Conservation (phyloP, 1,140 invertebrate genomes). For the Apis laboriosa region DNA sequence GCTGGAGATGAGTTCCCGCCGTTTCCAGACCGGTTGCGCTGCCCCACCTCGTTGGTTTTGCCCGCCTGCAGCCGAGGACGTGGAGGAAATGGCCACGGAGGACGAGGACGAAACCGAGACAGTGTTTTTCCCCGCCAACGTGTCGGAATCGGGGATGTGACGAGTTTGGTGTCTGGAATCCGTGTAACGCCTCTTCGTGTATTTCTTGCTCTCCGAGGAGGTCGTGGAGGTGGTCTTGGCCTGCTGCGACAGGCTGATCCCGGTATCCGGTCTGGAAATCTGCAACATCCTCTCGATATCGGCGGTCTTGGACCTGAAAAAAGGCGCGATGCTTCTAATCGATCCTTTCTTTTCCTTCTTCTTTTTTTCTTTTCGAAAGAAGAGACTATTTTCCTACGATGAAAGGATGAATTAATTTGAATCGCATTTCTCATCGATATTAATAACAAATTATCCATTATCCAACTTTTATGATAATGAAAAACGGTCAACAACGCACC, state of each 20-base stretch:
- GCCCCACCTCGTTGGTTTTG: slow-evolving; percentile 73
- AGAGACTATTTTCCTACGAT: no score
- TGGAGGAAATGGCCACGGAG: slow-evolving; percentile 49
- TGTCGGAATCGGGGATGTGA: slow-evolving; percentile 83
- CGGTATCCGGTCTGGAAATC: slow-evolving; percentile 69
- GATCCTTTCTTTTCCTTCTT: neutral
- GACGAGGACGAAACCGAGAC: slow-evolving; percentile 55
- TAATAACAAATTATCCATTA: no score
- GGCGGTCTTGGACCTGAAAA: slow-evolving; percentile 83
- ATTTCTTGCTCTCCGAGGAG: slow-evolving; percentile 82
- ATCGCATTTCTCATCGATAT: no score
- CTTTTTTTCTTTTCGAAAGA: no score
- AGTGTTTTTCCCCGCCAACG: slow-evolving; percentile 72
- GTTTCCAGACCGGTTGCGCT: slow-evolving; percentile 86
- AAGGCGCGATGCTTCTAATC: neutral
- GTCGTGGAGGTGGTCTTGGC: slow-evolving; percentile 64
- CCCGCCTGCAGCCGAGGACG: slow-evolving; percentile 57
- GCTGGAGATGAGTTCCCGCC: slow-evolving; percentile 90
- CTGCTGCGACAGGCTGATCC: slow-evolving; percentile 30
- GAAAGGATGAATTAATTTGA: no score
- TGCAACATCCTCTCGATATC: slow-evolving; percentile 85
- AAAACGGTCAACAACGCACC: no score
- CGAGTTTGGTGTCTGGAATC: slow-evolving; percentile 84
- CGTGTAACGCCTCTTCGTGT: slow-evolving; percentile 84
- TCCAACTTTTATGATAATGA: no score